Percentiles rank a stretch among this genome's conserved stretches.
phyloP scores from a whole-genome alignment of 2,113 vertebrate species.

The Muntiacus muntjak region DNA sequence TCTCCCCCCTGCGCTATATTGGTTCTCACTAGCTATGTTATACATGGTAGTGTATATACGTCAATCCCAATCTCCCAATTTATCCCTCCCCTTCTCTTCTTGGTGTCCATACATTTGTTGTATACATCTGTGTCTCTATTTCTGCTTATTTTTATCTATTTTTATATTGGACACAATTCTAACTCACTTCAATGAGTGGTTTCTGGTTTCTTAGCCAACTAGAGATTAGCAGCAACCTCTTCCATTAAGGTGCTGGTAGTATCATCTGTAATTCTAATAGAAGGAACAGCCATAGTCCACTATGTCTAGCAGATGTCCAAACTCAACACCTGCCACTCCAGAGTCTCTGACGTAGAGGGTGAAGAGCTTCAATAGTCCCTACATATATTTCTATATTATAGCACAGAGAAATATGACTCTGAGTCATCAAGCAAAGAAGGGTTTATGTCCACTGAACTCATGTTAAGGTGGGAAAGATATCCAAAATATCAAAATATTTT shows the following conservation, averaged over 20 bases:
- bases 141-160: not conserved
- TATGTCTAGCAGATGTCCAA: not conserved
- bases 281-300: not conserved
- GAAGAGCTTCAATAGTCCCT: not conserved
- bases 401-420: not conserved
- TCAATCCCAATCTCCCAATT: not conserved
- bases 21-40: not conserved
- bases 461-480: not conserved
- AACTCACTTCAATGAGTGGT: not conserved
- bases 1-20: not conserved
- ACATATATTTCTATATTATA: not conserved
- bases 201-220: not conserved
- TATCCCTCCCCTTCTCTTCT: not conserved
- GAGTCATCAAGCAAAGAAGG: not conserved
- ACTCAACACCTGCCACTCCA: not conserved
- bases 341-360: not conserved
- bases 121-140: not conserved
- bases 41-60: not conserved
- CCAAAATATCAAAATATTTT: slow-evolving; percentile 15
- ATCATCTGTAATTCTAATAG: not conserved
- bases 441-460: not conserved
- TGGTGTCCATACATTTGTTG: not conserved
- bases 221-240: not conserved
- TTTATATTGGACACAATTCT: not conserved
- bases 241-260: not conserved